phyloP scores from a whole-genome alignment of 2,888 invertebrate genomes.

The Drosophila picticornis region DNA sequence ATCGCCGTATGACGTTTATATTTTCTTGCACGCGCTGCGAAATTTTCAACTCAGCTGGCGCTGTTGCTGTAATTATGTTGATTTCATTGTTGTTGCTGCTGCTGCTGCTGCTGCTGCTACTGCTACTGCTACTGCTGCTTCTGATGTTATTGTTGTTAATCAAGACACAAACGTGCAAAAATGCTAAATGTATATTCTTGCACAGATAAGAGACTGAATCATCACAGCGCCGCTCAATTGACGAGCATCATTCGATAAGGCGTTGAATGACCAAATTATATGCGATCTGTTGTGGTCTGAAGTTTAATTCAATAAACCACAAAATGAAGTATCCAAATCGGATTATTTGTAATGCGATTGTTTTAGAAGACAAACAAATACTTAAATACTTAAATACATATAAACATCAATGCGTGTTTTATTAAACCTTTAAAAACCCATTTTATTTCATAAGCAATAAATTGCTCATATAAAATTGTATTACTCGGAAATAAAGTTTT shows the following conservation, averaged over 20 bases:
- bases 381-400: neutral
- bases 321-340: neutral
- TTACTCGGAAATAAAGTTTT: neutral
- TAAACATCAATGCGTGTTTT: neutral
- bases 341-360: slow-evolving; percentile 3
- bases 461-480: neutral
- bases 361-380: neutral
- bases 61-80: slow-evolving; percentile 30
- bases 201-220: slow-evolving; percentile 45
- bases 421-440: neutral
- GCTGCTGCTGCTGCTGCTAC: slow-evolving; percentile 21
- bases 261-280: slow-evolving; percentile 10
- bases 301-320: neutral
- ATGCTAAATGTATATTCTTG: slow-evolving; percentile 52
- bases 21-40: slow-evolving; percentile 72
- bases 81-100: slow-evolving; percentile 21
- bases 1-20: slow-evolving; percentile 66
- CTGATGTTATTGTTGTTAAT: slow-evolving; percentile 31
- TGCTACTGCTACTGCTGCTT: slow-evolving; percentile 19
- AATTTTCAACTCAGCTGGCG: slow-evolving; percentile 53
- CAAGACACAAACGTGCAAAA: slow-evolving; percentile 65
- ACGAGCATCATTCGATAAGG: slow-evolving; percentile 19
- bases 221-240: slow-evolving; percentile 39
- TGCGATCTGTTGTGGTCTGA: neutral
- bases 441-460: neutral